These are phyloP conservation scores for Tenodera sinensis DNA, from an alignment of 2,888 invertebrate genomes.

Conservation along the genomic window DNA sequence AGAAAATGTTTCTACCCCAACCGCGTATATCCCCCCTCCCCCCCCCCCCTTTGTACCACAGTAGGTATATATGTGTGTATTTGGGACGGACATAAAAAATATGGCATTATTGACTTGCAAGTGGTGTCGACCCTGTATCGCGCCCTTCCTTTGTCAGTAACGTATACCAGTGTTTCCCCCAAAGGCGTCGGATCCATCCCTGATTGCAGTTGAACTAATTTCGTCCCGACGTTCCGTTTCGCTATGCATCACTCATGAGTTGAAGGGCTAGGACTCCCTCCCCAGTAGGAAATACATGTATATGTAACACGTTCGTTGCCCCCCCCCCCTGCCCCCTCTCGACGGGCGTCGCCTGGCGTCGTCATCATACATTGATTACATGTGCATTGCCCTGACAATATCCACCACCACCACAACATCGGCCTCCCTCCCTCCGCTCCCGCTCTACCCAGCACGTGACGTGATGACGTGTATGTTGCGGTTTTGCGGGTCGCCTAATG, in stretches of 20 bases:
- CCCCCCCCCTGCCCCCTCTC: not conserved
- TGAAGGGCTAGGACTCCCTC: not conserved
- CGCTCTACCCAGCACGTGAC: not conserved
- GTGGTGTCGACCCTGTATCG: too few species aligned
- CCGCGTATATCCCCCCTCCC: too few species aligned
- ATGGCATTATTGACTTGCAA: too few species aligned
- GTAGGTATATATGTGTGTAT: too few species aligned
- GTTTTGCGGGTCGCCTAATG: constrained; percentile 29
- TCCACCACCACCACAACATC: not conserved
- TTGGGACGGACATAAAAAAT: too few species aligned
- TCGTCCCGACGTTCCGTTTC: not conserved
- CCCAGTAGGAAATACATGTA: not conserved
- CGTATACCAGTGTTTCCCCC: too few species aligned
- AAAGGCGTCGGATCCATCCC: not conserved
- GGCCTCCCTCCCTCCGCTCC: not conserved
- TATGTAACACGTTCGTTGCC: not conserved
- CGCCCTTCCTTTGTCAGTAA: too few species aligned
- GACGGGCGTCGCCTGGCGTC: not conserved
- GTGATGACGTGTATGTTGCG: constrained; percentile 29
- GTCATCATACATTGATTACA: constrained; percentile 22
- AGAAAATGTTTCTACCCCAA: too few species aligned
- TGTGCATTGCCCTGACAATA: constrained; percentile 15
- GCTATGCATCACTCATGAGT: not conserved
- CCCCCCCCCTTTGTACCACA: too few species aligned
- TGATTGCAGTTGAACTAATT: not conserved